Evolutionary conservation across 2,888 invertebrate species (phyloP), one percentile per base, ranked within the genome.

Genomic region (Heliothis peltigera): DNA sequence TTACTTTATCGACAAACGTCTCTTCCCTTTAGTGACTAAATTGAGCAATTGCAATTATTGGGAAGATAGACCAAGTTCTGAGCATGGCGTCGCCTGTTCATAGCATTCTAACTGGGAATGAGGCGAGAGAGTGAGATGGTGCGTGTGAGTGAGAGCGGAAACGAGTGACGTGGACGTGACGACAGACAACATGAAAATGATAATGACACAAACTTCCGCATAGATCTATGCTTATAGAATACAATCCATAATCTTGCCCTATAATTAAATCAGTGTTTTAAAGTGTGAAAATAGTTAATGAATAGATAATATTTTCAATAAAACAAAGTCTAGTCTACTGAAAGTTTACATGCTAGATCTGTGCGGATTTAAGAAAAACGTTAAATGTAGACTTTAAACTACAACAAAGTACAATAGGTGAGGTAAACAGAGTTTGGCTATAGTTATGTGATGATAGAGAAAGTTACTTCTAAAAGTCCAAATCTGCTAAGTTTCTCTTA

Each of bases 101-200:
- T 85, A 84, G 87, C 83, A 43, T 59, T 86, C 87, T 89, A 39
- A 92, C 84, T 86, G 88, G 79, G 86, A 86, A 93, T 94, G 94
- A 92, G 91, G 91, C 91, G 91, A 91, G 82, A 91, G 89, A 92
- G 92, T 93, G 94, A 93, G 89, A 92, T 91, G 91, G 93, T 93
- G 94, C 92, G 92, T 88, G 93, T 90, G 91, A 92, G 92, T 91
- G 94, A 91, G 92, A 94, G 92, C 91, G 92, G 92, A 94, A 93
- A 94, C 91, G 91, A 88, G 92, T 93, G 93, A 91, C 92, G 90
- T 91, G 90, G 84, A 85, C 90, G 92, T 90, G 91, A 80, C 88
- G 84, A 90, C 87, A 89, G 84, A 89, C 82, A 88, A 88, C 76
- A 90, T 90, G 88, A 85, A n/a, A 85, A 89, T 87, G 77, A 80